These are phyloP conservation scores for Hippopotamyrus pictus DNA, from an alignment of 2,797 vertebrate species.

Conservation along the genomic window DNA sequence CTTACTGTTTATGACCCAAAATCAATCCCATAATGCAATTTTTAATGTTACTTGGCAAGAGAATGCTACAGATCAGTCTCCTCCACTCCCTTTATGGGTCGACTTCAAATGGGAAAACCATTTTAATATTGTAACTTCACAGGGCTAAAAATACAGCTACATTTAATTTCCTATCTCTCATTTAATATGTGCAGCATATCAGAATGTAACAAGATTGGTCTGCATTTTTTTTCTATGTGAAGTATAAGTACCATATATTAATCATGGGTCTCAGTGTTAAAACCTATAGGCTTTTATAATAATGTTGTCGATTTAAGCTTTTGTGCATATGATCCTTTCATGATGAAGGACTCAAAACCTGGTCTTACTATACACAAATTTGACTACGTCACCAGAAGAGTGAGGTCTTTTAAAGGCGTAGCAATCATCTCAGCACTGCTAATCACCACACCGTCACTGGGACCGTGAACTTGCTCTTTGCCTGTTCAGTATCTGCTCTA, in stretches of 20 bases:
- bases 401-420: neutral
- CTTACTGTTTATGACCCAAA: neutral
- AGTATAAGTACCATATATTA: neutral
- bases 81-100: neutral
- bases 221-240: neutral
- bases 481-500: neutral
- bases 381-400: neutral
- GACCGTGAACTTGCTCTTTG: neutral
- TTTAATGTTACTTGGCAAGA: constrained; percentile 6
- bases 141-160: neutral
- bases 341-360: neutral
- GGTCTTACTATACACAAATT: neutral
- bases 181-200: neutral
- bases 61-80: neutral
- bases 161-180: neutral
- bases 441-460: neutral
- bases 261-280: neutral
- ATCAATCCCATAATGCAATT: constrained; percentile 1
- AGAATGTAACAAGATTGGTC: neutral
- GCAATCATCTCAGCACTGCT: neutral
- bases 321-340: neutral
- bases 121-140: neutral
- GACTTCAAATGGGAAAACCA: neutral
- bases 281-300: neutral
- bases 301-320: neutral